Evolutionary conservation across 2,888 invertebrate genomes (phyloP), one percentile per base, ranked within the genome.

Genomic region (Griposia aprilina): DNA sequence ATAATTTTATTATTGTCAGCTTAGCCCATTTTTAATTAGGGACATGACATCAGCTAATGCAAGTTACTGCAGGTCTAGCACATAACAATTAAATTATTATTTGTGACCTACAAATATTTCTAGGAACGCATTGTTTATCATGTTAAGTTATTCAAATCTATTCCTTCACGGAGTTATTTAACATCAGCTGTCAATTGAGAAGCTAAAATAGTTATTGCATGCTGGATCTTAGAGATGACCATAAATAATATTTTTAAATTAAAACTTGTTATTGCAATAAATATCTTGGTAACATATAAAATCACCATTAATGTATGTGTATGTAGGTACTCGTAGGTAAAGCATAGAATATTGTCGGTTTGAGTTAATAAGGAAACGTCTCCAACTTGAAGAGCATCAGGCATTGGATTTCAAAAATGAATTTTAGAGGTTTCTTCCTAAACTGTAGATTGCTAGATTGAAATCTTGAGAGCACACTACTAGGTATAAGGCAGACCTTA

Each of bases 21-120:
- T 2, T 50, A 41, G 7, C 6, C n/a, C 7, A 67, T 17, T 55
- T 73, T 52, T 70, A 76, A 57, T 71, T 62, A 67, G 13, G n/a
- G 23, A 62, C 57, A 72, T 81, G 83, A 76, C 81, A 73, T 81
- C 76, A 84, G 65, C 73, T 63, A 59, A 48, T 62, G 71, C 55
- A 73, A 73, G 76, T 81, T 84, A 73, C 76, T 48, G 62, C 65
- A 67, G 48, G n/a, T 50, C 57, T 70, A 55, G 26, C 57, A 68
- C 11, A 77, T 71, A 83, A 83, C 85, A 84, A 84, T 85, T 59
- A 82, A 78, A 84, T 78, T 75, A 85, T 84, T 85, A 85, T 82
- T 78, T 57, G 76, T 79, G 76, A 85, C 83, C 84, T 85, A 84
- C 84, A 85, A 85, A 85, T 79, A 82, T 74, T 84, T 85, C 86